phyloP scores from a whole-genome alignment of 2,113 vertebrate species.

The Tretioscincus oriximinensis region DNA sequence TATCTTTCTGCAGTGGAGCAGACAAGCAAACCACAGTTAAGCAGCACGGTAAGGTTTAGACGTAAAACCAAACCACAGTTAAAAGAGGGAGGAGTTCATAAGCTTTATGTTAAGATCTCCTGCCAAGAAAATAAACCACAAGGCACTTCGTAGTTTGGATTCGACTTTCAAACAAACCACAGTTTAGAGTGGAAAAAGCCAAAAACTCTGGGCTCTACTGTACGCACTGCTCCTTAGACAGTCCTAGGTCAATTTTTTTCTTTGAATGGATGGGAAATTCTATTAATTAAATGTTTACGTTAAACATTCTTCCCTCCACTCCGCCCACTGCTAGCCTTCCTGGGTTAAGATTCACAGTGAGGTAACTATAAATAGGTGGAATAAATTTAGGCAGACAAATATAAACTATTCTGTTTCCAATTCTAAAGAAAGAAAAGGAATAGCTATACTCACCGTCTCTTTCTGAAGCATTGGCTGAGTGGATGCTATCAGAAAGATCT shows the following conservation, averaged over 20 bases:
- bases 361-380: no score
- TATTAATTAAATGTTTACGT: conserved; percentile 2
- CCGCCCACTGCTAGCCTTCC: background rate
- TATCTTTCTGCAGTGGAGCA: background rate
- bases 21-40: background rate
- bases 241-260: background rate
- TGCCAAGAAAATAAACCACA: background rate
- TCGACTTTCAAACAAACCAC: background rate
- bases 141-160: background rate
- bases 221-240: background rate
- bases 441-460: conserved; percentile 85
- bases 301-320: background rate
- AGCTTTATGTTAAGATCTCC: background rate
- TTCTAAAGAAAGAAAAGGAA: background rate
- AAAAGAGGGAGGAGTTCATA: background rate
- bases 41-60: background rate
- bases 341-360: no score
- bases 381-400: no score
- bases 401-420: background rate
- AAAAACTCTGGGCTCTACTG: background rate
- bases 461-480: conserved; percentile 96
- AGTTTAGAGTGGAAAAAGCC: background rate
- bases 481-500: conserved; percentile 95
- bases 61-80: background rate
- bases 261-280: conserved; percentile 23